Conservation (phyloP, 2,113 vertebrate species). For the Hippoglossus stenolepis region DNA sequence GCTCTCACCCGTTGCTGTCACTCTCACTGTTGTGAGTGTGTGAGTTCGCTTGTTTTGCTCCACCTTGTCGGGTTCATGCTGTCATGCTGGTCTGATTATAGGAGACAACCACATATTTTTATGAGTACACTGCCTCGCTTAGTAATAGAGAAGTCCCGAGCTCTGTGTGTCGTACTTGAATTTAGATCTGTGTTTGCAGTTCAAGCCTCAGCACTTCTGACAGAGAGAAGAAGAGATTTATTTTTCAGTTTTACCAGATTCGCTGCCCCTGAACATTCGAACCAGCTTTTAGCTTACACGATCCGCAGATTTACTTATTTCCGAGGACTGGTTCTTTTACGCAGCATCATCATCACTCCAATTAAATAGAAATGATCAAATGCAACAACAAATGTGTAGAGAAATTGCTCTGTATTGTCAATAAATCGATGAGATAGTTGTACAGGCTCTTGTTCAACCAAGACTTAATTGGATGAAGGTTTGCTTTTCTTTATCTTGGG, state of each 20-base stretch:
- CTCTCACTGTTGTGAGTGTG: neutral
- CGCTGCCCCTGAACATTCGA: too few species aligned
- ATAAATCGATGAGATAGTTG: neutral
- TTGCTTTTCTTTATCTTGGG: neutral
- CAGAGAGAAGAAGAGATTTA: neutral
- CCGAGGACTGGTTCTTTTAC: too few species aligned
- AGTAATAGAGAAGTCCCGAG: neutral
- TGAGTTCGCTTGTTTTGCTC: neutral
- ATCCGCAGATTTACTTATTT: too few species aligned
- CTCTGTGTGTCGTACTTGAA: neutral
- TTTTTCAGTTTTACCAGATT: too few species aligned
- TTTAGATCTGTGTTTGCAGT: neutral
- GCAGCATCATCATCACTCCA: neutral
- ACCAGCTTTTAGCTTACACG: too few species aligned
- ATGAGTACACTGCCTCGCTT: too few species aligned
- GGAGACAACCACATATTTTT: neutral
- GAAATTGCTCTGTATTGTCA: neutral
- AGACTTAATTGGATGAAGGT: neutral
- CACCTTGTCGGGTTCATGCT: neutral
- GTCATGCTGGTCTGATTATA: neutral
- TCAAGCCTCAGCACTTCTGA: neutral
- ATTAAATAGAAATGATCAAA: neutral
- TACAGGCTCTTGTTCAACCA: neutral
- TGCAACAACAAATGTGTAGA: neutral
- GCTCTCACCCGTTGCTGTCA: slow-evolving; percentile 9